Evolutionary conservation across 2,888 invertebrate species (phyloP), one percentile per base, ranked within the genome.

Genomic region (Spodoptera picta): DNA sequence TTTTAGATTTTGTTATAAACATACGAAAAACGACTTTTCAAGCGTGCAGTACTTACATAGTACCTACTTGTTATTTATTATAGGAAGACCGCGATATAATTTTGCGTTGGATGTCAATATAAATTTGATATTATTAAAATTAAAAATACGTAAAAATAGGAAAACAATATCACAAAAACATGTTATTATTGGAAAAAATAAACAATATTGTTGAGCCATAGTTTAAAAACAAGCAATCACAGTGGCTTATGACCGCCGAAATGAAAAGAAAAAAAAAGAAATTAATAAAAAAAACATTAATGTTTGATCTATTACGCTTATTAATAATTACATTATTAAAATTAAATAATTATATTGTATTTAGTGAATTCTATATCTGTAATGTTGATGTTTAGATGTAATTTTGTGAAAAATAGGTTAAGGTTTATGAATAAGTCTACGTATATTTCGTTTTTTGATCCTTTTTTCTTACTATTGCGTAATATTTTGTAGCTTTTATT

Each of bases 221-320:
- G 45, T 53, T 36, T 6, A 6, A 62, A 75, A 75, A 9, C 59
- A 86, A 87, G 84, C 83, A 85, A 85, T 83, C 68, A 58, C 73
- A 82, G 83, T 85, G 87, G 84, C 86, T 86, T 84, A 81, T 60
- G 64, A 75, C 59, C 75, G 82, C 81, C 82, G 69, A 68, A 61
- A 68, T 62, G 72, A 75, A 69, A 69, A 63, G 59, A 51, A 75
- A 73, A 69, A 14, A 61, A 62, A 72, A 69, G 57, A 70, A 84
- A 83, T 71, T 71, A 77, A 81, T 77, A 82, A 86, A 86, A 90
- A 91, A 92, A 91, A 91, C 90, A 88, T 90, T 84, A 90, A 92
- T 92, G 92, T 93, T 92, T 93, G 91, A 93, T 94, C 94, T 94
- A 94, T 92, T 94, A 94, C 94, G 94, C 94, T 94, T 94, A 94